These are phyloP conservation scores for Apamea monoglypha DNA, from an alignment of 2,888 invertebrate genomes.

Conservation along the genomic window DNA sequence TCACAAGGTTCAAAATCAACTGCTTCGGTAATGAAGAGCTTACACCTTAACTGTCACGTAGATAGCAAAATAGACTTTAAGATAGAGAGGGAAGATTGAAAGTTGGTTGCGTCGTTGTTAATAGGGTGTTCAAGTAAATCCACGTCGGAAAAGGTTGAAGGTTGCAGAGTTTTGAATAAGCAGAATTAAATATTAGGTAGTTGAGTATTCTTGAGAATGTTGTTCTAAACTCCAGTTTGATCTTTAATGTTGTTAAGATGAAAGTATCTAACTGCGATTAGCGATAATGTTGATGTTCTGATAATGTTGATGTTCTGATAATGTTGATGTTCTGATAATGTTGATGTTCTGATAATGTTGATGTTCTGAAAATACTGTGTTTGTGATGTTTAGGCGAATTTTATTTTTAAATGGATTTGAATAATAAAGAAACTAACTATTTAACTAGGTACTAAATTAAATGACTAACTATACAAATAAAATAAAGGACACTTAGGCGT, in stretches of 20 bases:
- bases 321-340: no score
- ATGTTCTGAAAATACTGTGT: constrained; percentile 25
- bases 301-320: no score
- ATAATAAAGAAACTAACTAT: neutral
- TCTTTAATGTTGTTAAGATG: constrained; percentile 56
- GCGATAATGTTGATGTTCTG: constrained; percentile 45
- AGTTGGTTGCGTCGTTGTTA: constrained; percentile 19
- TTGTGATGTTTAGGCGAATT: constrained; percentile 5
- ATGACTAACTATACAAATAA: no score
- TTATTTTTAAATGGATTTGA: neutral
- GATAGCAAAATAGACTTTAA: constrained; percentile 4
- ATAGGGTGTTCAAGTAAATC: constrained; percentile 59
- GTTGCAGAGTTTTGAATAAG: constrained; percentile 61
- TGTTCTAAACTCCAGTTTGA: constrained; percentile 62
- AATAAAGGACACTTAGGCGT: no score
- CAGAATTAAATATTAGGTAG: constrained; percentile 65
- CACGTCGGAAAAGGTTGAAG: constrained; percentile 58
- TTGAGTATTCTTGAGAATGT: constrained; percentile 63
- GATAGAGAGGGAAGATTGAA: neutral
- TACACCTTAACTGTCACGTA: constrained; percentile 4
- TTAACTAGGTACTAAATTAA: no score
- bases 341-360: constrained; percentile 48
- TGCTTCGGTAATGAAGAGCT: constrained; percentile 39
- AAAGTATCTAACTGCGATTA: constrained; percentile 59
- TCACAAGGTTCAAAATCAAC: constrained; percentile 35